phyloP scores from a whole-genome alignment of 1,140 invertebrate genomes.

The Goniozus legneri region DNA sequence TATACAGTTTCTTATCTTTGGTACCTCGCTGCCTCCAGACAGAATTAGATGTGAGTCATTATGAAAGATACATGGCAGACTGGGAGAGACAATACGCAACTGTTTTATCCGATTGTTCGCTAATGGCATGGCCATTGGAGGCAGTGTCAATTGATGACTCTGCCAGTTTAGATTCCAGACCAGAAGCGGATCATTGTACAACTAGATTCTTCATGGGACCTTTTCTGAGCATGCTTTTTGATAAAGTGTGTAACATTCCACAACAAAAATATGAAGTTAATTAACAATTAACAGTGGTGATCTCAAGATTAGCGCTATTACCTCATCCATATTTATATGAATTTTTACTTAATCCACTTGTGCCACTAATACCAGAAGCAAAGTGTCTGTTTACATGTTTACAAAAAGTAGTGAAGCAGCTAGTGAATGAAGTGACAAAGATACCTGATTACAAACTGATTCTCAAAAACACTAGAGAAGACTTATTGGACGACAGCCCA shows the following conservation, averaged over 20 bases:
- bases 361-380: slow-evolving; percentile 60
- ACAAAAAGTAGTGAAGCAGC: slow-evolving; percentile 59
- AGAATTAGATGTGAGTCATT: slow-evolving; percentile 64
- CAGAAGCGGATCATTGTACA: slow-evolving; percentile 59
- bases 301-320: slow-evolving; percentile 70
- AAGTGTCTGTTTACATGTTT: slow-evolving; percentile 66
- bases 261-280: slow-evolving; percentile 74
- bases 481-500: slow-evolving; percentile 61
- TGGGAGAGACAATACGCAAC: slow-evolving; percentile 60
- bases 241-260: slow-evolving; percentile 64
- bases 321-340: slow-evolving; percentile 79
- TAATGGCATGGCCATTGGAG: slow-evolving; percentile 59
- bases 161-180: slow-evolving; percentile 62
- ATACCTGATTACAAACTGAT: slow-evolving; percentile 61
- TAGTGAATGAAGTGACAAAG: slow-evolving; percentile 61
- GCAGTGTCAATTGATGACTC: slow-evolving; percentile 56
- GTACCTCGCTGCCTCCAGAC: slow-evolving; percentile 69
- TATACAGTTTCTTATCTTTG: slow-evolving; percentile 62
- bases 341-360: slow-evolving; percentile 70
- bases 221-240: slow-evolving; percentile 71
- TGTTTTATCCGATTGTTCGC: slow-evolving; percentile 45
- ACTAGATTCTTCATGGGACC: slow-evolving; percentile 69
- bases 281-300: slow-evolving; percentile 72
- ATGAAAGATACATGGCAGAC: slow-evolving; percentile 71
- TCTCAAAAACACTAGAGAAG: slow-evolving; percentile 61